Evolutionary conservation across 2,888 invertebrate species (phyloP), one percentile per base, ranked within the genome.

Genomic region (Zaprionus bogoriensis): DNA sequence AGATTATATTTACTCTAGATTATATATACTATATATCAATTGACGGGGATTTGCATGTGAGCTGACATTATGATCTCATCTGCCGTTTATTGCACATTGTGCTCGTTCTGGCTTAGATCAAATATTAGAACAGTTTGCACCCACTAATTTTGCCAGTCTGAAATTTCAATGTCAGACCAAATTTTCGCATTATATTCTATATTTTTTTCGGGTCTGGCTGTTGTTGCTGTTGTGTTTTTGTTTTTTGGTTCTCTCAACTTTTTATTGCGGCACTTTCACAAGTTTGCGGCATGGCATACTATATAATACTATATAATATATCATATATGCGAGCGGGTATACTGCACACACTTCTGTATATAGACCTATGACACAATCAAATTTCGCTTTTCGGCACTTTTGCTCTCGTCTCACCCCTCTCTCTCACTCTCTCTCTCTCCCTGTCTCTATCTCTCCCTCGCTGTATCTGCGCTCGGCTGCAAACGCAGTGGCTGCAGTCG

Each of bases 131-230:
- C 62, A 67, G 57, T 71, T 67, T 70, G 61, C 32, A 2, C n/a
- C 47, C 41, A 50, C 39, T 42, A 42, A 6, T 51, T 57, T 39
- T 44, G 57, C 53, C 36, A 58, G 36, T 58, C 47, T 53, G 2
- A 36, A 63, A 63, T 77, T 80, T 80, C 84, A 80, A 83, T 81
- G 80, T 62, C 80, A 84, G 58, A 38, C 58, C 9, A 67, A 72
- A 64, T 61, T 55, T 64, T 79, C 63, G 60, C 74, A 60, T n/a
- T 58, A 30, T 42, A 47, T 27, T 46, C 30, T 46, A 30, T 58
- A 47, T 28, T 61, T 57, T 44, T 27, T 39, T 55, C 20, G 3
- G 32, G 32, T 6, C 17, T 9, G 3, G 2, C 27, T 17, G 3
- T 12, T 25, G 23, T 30, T 41, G 32, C 25, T 38, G 23, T 45